These are phyloP conservation scores for Hemiscyllium ocellatum DNA, from an alignment of 2,113 vertebrate species.

Conservation along the genomic window DNA sequence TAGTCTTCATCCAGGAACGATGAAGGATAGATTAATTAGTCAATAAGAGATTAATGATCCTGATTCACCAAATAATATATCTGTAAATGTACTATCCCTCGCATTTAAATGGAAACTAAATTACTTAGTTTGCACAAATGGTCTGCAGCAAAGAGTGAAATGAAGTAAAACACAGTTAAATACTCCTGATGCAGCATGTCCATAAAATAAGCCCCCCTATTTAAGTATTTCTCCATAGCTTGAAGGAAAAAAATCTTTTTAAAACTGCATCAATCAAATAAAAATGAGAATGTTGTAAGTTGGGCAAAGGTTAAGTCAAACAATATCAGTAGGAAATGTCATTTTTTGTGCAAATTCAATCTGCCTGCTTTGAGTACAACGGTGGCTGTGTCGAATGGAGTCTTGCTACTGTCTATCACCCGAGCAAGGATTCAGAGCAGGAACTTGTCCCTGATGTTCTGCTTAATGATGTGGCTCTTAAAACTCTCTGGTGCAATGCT, in stretches of 20 bases:
- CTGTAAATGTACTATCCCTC: slow-evolving; percentile 23
- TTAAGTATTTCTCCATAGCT: neutral
- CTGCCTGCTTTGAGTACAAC: neutral
- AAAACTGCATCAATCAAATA: neutral
- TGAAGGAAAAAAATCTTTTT: neutral
- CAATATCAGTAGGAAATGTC: too few relatives aligned
- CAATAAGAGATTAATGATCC: slow-evolving; percentile 32
- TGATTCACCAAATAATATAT: slow-evolving; percentile 33
- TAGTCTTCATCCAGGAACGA: neutral
- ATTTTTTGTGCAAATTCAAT: neutral
- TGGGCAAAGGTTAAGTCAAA: neutral
- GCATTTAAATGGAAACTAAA: neutral
- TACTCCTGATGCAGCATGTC: neutral
- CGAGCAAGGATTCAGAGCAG: neutral
- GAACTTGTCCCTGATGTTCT: neutral
- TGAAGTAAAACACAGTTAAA: neutral
- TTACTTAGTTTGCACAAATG: neutral
- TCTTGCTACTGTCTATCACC: neutral
- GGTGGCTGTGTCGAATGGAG: neutral
- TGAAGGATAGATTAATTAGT: neutral
- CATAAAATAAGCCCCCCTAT: neutral
- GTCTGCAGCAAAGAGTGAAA: neutral
- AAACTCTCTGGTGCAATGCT: neutral
- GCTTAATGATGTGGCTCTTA: neutral
- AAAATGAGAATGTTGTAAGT: neutral